Base-by-base conservation (phyloP, 2,113 vertebrate species). In the Festucalex cinctus region DNA sequence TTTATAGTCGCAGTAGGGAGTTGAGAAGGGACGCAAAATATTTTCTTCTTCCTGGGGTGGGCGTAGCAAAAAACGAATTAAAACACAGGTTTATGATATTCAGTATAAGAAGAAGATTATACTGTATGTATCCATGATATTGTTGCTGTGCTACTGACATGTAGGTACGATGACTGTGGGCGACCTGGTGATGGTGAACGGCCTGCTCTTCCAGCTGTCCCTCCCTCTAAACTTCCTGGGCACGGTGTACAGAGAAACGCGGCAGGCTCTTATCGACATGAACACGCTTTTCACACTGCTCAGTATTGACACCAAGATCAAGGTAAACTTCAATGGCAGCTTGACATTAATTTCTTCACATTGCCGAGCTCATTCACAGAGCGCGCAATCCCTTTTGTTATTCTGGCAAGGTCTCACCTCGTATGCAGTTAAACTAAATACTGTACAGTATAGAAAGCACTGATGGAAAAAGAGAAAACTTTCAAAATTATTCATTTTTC, bases 261-360 rank as follows among this genome's bases (percentile, higher is more conserved):
- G 97, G 73, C 97, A 99, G 92, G 96, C 97, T 2, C 94, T 99
- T 46, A 98, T 98, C 70, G 97, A 99, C 86, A 99, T 99, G 97
- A 94, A 99, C 83, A 95, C 94, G 43, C 91, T 99, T 71, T 99
- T 99, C 85, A 97, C 95, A 0, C 92, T 99, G 71, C 95, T 99
- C 78, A 96, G 85, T 58, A 80, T 98, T 59, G 92, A 98, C 89
- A 94, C 95, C 49, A 96, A 91, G 88, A 98, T 99, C 86, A 99
- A 98, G 94, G 97, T 98, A 92, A n/a, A 94, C 88, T 57, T 17
- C 54, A 32, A 26, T 65, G 65, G 79, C 26, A 1, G 19, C 62
- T 39, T 65, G 76, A 70, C 68, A 70, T 62, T 6, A 17, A n/a
- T 46, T 37, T 59, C 20, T 51, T 13, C 16, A 14, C 63, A 46